phyloP scores from a whole-genome alignment of 2,888 invertebrate species.

The Capitulum mitella region DNA sequence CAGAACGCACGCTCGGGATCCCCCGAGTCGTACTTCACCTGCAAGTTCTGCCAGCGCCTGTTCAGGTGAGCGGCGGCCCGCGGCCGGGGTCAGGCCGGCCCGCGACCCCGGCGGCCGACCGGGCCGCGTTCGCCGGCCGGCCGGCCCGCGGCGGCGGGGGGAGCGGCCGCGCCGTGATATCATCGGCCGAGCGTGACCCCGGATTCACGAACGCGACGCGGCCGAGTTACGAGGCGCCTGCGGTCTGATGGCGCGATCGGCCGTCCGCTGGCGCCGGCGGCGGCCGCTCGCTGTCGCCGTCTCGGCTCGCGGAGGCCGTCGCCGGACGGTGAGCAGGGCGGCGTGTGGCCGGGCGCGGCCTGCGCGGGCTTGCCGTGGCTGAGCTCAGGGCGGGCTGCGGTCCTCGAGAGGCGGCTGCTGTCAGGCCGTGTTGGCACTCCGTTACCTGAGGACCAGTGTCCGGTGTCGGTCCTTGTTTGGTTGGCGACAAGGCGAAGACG shows the following conservation, averaged over 20 bases:
- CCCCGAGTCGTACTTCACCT: constrained; percentile 18
- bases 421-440: no score
- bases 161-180: not conserved
- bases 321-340: no score
- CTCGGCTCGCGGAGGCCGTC: not conserved
- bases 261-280: not conserved
- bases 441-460: no score
- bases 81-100: not conserved
- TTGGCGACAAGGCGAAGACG: no score
- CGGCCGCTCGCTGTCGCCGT: no score
- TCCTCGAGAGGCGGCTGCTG: no score
- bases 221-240: not conserved
- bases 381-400: no score
- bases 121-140: not conserved
- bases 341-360: no score
- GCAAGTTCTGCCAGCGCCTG: constrained; percentile 14
- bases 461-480: no score
- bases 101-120: no score
- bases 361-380: no score
- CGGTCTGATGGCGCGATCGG: not conserved
- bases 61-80: not conserved
- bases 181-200: not conserved
- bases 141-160: not conserved
- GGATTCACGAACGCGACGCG: not conserved
- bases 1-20: constrained; percentile 1